These are phyloP conservation scores for Coptodon rendalli DNA, from an alignment of 2,113 vertebrate genomes.

Conservation along the genomic window DNA sequence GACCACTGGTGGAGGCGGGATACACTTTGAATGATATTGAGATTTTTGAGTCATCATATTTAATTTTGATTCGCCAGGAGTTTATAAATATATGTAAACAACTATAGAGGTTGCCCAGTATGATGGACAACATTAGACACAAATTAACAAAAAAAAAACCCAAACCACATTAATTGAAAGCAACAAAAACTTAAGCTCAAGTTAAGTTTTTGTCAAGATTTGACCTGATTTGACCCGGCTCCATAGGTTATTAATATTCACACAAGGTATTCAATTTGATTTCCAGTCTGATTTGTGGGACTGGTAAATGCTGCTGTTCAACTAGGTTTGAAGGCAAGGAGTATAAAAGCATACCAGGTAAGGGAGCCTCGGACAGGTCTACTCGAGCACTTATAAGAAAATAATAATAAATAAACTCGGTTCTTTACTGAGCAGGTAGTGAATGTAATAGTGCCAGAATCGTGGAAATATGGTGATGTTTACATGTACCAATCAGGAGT, in stretches of 20 bases:
- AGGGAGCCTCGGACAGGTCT: background rate
- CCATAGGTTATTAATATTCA: background rate
- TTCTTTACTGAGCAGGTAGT: background rate
- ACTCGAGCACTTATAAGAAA: background rate
- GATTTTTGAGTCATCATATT: background rate
- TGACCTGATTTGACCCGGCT: background rate
- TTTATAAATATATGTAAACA: background rate
- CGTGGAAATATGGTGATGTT: background rate
- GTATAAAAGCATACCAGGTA: background rate
- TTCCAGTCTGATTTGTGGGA: background rate
- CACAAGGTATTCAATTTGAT: background rate
- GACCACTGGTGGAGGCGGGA: accelerated
- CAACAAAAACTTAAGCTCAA: background rate
- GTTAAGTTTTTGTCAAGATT: background rate
- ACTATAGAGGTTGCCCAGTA: background rate
- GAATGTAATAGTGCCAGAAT: background rate
- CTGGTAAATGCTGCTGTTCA: background rate
- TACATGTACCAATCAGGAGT: background rate
- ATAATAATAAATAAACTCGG: background rate
- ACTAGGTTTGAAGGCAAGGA: no score
- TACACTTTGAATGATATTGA: background rate
- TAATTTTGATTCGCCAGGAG: background rate
- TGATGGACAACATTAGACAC: background rate
- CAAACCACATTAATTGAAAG: background rate
- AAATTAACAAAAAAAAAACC: background rate